Evolutionary conservation across 2,888 invertebrate genomes (phyloP).

Genomic region (Drosophila mimetica): DNA sequence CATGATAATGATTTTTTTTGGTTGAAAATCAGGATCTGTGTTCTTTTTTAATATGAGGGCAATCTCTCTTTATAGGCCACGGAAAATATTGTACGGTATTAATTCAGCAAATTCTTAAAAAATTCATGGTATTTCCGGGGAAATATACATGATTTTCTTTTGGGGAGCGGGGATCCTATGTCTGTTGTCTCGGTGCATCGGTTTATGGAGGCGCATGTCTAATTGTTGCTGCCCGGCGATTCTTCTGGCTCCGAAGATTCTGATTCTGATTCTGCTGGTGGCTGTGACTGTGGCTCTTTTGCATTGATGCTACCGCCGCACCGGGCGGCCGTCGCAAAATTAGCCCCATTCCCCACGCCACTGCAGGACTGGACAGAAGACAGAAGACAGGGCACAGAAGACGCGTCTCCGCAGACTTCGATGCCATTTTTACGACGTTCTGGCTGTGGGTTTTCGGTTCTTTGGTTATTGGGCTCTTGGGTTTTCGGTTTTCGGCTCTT

Average conservation of each 20-base stretch:
- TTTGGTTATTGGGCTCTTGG: slow-evolving; percentile 25
- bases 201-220: slow-evolving; percentile 51
- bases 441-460: slow-evolving; percentile 41
- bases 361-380: neutral
- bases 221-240: slow-evolving; percentile 47
- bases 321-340: slow-evolving; percentile 77
- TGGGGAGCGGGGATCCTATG: neutral
- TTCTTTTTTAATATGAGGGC: no score
- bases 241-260: slow-evolving; percentile 14
- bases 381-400: slow-evolving; percentile 14
- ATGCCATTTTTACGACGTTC: slow-evolving; percentile 68
- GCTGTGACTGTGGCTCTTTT: slow-evolving; percentile 15
- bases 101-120: no score
- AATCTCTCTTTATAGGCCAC: no score
- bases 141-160: neutral
- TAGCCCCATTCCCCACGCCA: slow-evolving; percentile 52
- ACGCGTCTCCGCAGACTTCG: slow-evolving; percentile 18
- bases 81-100: no score
- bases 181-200: slow-evolving; percentile 7
- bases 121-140: no score
- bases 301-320: slow-evolving; percentile 73
- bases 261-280: slow-evolving; percentile 5
- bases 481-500: neutral
- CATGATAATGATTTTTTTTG: no score
- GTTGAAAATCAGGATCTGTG: no score